Evolutionary conservation across 1,140 invertebrate genomes (phyloP).

Genomic region (Drosophila kurseongensis): DNA sequence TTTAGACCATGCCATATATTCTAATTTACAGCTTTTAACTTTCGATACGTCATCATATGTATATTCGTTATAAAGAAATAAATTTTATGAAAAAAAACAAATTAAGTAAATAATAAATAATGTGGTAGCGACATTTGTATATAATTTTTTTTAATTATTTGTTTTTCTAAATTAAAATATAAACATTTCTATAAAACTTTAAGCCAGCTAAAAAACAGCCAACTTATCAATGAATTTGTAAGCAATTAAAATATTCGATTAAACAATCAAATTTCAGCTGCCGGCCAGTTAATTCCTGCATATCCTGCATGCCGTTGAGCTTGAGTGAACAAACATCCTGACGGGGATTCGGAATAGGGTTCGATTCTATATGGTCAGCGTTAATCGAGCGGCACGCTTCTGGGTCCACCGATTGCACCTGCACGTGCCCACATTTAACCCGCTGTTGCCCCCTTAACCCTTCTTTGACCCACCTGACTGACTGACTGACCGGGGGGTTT

Average conservation of each 20-base stretch:
- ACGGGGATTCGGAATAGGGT: background rate
- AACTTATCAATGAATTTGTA: slow-evolving; percentile 12
- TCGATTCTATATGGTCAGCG: slow-evolving; percentile 44
- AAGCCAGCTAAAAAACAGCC: background rate
- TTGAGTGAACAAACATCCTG: slow-evolving; percentile 31
- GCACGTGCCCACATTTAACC: slow-evolving; percentile 52
- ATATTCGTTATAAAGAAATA: no score
- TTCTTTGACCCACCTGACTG: slow-evolving; percentile 9
- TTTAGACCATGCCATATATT: background rate
- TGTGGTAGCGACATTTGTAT: no score
- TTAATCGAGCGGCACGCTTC: slow-evolving; percentile 63
- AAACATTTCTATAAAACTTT: no score
- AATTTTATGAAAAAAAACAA: no score
- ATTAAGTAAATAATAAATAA: no score
- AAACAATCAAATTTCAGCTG: slow-evolving; percentile 11
- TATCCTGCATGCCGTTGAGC: slow-evolving; percentile 32
- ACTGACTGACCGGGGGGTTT: background rate
- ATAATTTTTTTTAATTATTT: no score
- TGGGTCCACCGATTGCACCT: slow-evolving; percentile 4
- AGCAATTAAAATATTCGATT: slow-evolving; percentile 3
- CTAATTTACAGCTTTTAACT: background rate
- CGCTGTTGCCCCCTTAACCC: slow-evolving; percentile 11
- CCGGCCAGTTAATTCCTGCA: slow-evolving; percentile 1
- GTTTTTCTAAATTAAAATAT: no score
- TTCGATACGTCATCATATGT: background rate